These are phyloP conservation scores for Ctenosaura bakeri DNA, from an alignment of 2,797 vertebrate species.

Conservation along the genomic window DNA sequence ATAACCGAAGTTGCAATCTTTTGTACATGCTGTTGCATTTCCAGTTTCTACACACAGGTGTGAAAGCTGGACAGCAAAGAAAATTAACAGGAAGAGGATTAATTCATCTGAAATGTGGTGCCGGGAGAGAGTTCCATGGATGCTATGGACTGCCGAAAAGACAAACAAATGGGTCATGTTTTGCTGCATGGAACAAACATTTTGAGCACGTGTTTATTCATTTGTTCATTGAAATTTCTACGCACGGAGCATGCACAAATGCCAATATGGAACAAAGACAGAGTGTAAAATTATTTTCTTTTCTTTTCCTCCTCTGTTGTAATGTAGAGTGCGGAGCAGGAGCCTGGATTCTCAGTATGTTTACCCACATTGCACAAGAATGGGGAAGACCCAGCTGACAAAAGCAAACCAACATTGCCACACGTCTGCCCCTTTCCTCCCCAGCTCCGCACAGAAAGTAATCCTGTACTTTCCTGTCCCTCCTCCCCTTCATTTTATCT, in stretches of 20 bases:
- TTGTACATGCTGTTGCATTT: no score
- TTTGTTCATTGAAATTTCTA: neutral
- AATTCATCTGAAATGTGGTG: no score
- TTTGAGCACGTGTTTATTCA: neutral
- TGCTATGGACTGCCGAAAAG: no score
- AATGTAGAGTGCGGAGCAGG: neutral
- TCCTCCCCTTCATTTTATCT: slow-evolving; percentile 41
- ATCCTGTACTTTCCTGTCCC: slow-evolving; percentile 6
- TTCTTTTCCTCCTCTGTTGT: neutral
- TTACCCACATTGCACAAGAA: slow-evolving; percentile 18
- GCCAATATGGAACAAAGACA: neutral
- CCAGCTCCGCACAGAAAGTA: rapidly evolving
- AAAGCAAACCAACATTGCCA: slow-evolving; percentile 11
- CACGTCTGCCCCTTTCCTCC: neutral
- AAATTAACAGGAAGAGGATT: no score
- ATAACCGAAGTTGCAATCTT: no score
- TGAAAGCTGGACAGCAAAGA: no score
- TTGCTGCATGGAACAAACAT: neutral
- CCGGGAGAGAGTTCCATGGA: no score
- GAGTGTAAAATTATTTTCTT: neutral
- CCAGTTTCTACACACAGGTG: no score
- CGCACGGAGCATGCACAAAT: neutral
- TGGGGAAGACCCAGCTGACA: slow-evolving; percentile 28
- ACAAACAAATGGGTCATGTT: no score
- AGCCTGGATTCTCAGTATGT: neutral